Conservation (phyloP, 2,888 invertebrate species). For the Mechanitis mazaeus region DNA sequence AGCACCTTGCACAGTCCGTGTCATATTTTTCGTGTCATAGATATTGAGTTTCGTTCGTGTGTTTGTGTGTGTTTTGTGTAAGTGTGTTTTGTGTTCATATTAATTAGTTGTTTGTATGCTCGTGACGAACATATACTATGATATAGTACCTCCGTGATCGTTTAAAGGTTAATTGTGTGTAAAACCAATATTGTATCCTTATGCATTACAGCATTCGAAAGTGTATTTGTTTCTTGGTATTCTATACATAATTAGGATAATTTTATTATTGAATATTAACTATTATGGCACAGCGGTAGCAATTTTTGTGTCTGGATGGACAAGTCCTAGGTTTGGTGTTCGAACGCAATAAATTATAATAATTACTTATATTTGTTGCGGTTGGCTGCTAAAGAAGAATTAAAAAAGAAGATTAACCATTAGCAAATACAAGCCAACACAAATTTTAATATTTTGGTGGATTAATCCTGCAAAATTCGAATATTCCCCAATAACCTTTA, state of each 20-base stretch:
- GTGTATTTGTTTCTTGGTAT: not conserved
- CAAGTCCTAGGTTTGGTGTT: too few species aligned
- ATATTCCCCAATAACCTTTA: too few species aligned
- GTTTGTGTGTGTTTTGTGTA: too few species aligned
- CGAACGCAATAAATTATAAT: too few species aligned
- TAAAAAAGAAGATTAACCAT: too few species aligned
- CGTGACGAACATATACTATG: constrained; percentile 38
- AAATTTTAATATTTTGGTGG: too few species aligned
- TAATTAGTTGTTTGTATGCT: constrained; percentile 42
- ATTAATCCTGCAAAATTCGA: too few species aligned
- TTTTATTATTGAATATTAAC: not conserved
- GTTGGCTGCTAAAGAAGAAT: too few species aligned
- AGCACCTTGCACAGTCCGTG: not conserved
- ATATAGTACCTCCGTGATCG: constrained; percentile 34
- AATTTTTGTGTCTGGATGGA: too few species aligned
- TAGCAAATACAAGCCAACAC: too few species aligned
- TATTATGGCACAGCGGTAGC: too few species aligned
- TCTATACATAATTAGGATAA: not conserved
- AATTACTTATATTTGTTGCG: too few species aligned
- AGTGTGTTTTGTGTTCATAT: constrained; percentile 48
- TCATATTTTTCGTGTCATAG: constrained; percentile 43
- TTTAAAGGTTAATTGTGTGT: constrained; percentile 33
- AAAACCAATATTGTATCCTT: constrained; percentile 3
- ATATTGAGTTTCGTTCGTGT: constrained; percentile 47
- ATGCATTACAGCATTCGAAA: not conserved